Evolutionary conservation across 1,140 invertebrate species (phyloP).

Genomic region (Chironomus tepperi): DNA sequence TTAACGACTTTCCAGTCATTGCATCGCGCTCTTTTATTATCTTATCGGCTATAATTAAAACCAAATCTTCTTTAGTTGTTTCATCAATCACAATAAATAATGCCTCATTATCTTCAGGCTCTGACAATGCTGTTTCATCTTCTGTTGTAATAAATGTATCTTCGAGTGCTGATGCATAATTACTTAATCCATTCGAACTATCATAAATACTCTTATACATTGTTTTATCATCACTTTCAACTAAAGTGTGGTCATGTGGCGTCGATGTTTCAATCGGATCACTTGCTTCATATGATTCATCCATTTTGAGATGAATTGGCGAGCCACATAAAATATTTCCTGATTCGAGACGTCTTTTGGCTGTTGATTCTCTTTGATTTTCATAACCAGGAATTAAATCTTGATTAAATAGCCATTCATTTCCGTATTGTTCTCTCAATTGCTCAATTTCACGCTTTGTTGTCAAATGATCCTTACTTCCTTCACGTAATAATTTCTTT

Average conservation of each 20-base stretch:
- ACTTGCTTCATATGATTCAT: neutral
- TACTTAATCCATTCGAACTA: neutral
- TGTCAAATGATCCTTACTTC: conserved; percentile 45
- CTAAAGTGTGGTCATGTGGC: neutral
- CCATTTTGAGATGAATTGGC: neutral
- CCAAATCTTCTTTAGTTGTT: conserved; percentile 32
- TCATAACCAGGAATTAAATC: conserved; percentile 47
- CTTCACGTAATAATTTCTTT: conserved; percentile 31
- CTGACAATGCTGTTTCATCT: conserved; percentile 32
- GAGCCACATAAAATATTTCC: conserved; percentile 31
- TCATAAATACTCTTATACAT: conserved; percentile 6
- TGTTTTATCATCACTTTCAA: neutral
- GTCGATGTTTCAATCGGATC: conserved; percentile 15
- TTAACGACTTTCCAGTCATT: conserved; percentile 41
- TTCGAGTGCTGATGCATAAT: neutral
- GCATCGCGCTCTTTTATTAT: conserved; percentile 38
- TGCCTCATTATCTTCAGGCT: conserved; percentile 35
- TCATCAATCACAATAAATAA: conserved; percentile 34
- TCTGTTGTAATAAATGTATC: neutral
- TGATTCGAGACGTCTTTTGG: conserved; percentile 24
- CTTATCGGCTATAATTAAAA: conserved; percentile 36
- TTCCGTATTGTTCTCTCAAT: conserved; percentile 47
- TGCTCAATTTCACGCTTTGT: conserved; percentile 51
- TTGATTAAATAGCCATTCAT: conserved; percentile 49
- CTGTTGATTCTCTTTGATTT: conserved; percentile 24